Evolutionary conservation across 2,888 invertebrate genomes (phyloP).

Genomic region (Merodon equestris): DNA sequence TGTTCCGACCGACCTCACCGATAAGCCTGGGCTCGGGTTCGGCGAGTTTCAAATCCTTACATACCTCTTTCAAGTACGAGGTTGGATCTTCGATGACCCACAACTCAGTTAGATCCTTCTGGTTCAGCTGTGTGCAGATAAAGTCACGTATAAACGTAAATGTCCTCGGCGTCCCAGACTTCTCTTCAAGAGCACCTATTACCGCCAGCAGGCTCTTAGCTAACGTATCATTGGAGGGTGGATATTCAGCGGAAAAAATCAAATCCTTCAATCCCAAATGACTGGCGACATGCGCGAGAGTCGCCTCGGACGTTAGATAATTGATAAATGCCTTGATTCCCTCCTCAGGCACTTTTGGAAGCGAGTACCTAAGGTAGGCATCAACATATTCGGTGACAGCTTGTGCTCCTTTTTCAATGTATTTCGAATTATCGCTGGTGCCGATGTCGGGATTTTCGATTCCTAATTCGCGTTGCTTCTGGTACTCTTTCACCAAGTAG

Average conservation of each 20-base stretch:
- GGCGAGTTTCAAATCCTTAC: constrained; percentile 81
- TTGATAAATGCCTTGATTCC: constrained; percentile 85
- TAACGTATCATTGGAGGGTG: constrained; percentile 80
- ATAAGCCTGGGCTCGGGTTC: constrained; percentile 89
- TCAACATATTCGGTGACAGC: constrained; percentile 84
- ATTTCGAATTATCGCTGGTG: constrained; percentile 84
- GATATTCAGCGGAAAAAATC: constrained; percentile 86
- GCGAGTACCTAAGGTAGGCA: constrained; percentile 84
- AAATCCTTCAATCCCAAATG: constrained; percentile 91
- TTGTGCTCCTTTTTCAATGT: constrained; percentile 84
- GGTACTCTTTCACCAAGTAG: constrained; percentile 86
- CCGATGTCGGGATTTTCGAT: constrained; percentile 81
- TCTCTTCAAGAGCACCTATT: constrained; percentile 86
- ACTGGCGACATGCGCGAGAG: constrained; percentile 85
- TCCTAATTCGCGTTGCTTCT: constrained; percentile 85
- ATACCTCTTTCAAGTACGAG: constrained; percentile 83
- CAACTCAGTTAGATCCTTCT: constrained; percentile 90
- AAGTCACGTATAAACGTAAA: constrained; percentile 91
- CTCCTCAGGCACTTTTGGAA: constrained; percentile 87
- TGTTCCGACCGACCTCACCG: constrained; percentile 87
- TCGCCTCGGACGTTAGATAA: constrained; percentile 83
- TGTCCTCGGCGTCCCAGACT: constrained; percentile 83
- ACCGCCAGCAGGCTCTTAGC: constrained; percentile 89
- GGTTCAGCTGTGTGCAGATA: constrained; percentile 90
- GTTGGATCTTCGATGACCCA: constrained; percentile 91